Evolutionary conservation across 2,797 vertebrate species (phyloP), one percentile per base, ranked within the genome.

Genomic region (Peromyscus nudipes): DNA sequence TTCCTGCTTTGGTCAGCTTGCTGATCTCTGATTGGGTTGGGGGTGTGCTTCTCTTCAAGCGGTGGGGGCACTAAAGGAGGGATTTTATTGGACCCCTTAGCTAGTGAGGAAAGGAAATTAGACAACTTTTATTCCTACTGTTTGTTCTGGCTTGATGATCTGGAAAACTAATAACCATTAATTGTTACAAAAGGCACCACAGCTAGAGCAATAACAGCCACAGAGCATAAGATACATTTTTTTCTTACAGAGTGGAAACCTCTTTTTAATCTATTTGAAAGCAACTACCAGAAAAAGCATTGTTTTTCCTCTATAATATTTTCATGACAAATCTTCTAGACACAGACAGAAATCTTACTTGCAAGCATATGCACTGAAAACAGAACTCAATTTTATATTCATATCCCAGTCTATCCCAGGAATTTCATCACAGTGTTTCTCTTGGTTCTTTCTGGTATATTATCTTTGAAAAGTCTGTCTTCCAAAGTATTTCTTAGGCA

Each of bases 241-340:
- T 95, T 93, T 95, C 86, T 29, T 83, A 91, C 82, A 62, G 55
- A 82, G 5, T 14, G 7, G 81, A 94, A 92, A 12, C n/a, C 34
- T 96, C 82, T 92, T 91, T 91, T 89, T 73, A 85, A 96, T 96
- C 27, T 91, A 93, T 83, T 96, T 95, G 64, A 94, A 97, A 87
- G 40, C 37, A 77, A n/a, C 81, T 84, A 81, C 40, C 84, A 95
- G 19, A 76, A 91, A 57, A 85, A 49, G 19, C 25, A n/a, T 71
- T 76, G 29, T 65, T 89, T 84, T 92, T 40, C 9, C 19, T 7
- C 12, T 93, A 0, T 37, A 94, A 64, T 46, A 89, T 75, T 73
- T 81, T 92, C 6, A 34, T 80, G 62, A 37, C 4, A 79, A 92
- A 12, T 86, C 67, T 95, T 91, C 17, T 34, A 69, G 83, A 89